Base-by-base conservation (phyloP, 1,140 invertebrate species). In the Scylla paramamosain region DNA sequence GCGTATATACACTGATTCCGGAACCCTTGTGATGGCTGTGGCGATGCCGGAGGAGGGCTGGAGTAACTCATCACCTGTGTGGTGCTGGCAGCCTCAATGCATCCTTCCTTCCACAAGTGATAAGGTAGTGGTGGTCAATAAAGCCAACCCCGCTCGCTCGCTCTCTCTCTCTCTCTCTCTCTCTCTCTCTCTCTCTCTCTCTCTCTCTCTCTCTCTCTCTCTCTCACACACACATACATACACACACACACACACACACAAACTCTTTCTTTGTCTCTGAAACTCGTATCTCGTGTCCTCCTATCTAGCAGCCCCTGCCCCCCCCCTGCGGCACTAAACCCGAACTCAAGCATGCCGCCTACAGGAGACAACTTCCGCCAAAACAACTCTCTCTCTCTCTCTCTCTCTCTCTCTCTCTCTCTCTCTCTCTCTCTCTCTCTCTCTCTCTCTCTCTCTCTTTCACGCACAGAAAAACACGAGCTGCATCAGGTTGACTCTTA, bases 121-220 rank as follows among this genome's bases (percentile, higher is more conserved):
- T 59, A 16, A 59, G 10, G 20, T 16, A 0, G 52, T 59, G 20
- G 20, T 59, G 52, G 52, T 20, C 52, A 59, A 59, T 59, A 59
- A 59, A 59, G 52, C 52, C 52, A 59, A 59, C 52, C 52, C 20
- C 46, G 52, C n/a, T 59, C 46, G 7, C 88, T 29, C 25, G 4
- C 88, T 89, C 87, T 89, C 87, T 89, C 87, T 89, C 87, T 89
- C 87, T 89, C 87, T 89, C 87, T 89, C 87, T 89, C 88, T 89
- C 88, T 89, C 88, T 89, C 88, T 89, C 88, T 89, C 88, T 89
- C 88, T 46, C 88, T 46, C 88, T 89, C 88, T 89, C 88, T 89
- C 88, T 89, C 88, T 89, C 88, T 89, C 88, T 46, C 88, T 46
- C 88, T 89, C 88, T 46, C 88, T 89, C 88, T 46, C 88, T 77